Base-by-base conservation (phyloP, 2,113 vertebrate genomes). In the Ceyx melanurus region DNA sequence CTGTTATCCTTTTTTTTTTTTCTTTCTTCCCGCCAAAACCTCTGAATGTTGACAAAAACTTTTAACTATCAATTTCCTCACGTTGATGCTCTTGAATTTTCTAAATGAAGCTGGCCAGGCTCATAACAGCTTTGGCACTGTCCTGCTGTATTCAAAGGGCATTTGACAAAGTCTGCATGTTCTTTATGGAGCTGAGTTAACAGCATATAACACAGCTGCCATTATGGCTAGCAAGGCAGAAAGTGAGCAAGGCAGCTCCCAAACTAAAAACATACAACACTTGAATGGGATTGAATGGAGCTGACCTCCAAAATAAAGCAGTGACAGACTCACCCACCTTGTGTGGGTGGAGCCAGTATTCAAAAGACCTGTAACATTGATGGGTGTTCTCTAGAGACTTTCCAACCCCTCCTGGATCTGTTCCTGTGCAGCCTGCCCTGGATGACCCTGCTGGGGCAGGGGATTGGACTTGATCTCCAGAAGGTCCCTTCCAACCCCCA, bases 121-220 rank as follows among this genome's bases (percentile, higher is more conserved):
- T 62, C 54, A 6, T 28, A 61, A 31, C 11, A 37, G 74, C 74
- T 87, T 78, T 89, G 90, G 90, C 92, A 88, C 65, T 11, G 53
- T 13, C 48, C 80, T 79, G 70, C 80, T 73, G 86, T 91, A 58
- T 56, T 73, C 80, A 35, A 89, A 94, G 89, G 42, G 81, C 93
- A 88, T 81, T 90, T 88, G 90, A 82, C 80, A 73, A 61, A 58
- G 50, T 43, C 86, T 90, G 86, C 74, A 13, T 75, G 77, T 66
- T 82, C 93, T 82, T 85, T 46, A 43, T 37, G 74, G 76, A 77
- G 83, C 76, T 84, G 25, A 81, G 86, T 33, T 78, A 88, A 94
- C 80, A 80, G 3, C 88, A 93, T 43, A 28, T 12, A 83, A 53
- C 88, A 91, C 92, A 95, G 88, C 92, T 95, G 93, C 86, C 86